A percentile compares a stretch with the other conserved stretches of the same genome.
Conservation (phyloP, 2,888 invertebrate genomes). For the Oscheius sp. region DNA sequence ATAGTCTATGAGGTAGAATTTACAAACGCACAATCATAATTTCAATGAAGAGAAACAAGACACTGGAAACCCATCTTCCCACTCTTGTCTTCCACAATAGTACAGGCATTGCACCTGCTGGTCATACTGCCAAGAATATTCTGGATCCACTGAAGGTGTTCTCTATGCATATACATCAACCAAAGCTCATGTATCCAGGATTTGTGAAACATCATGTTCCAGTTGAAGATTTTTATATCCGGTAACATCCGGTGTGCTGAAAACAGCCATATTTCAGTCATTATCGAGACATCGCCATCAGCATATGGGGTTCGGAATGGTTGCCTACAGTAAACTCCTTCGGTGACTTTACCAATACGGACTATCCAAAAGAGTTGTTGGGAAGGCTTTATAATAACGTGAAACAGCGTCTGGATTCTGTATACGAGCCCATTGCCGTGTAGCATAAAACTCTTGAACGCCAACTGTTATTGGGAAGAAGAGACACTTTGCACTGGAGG, state of each 20-base stretch:
- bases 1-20: background rate
- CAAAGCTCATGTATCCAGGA: constrained; percentile 16
- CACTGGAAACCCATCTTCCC: constrained; percentile 19
- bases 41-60: background rate
- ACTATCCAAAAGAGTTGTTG: constrained; percentile 18
- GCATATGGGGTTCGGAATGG: constrained; percentile 27
- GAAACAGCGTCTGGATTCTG: constrained; percentile 8
- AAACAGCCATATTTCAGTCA: constrained; percentile 14
- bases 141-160: constrained; percentile 24
- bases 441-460: too few relatives aligned
- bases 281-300: constrained; percentile 28
- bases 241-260: background rate
- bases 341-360: constrained; percentile 14
- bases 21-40: too few relatives aligned
- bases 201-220: background rate
- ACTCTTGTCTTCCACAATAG: constrained; percentile 33
- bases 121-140: constrained; percentile 31
- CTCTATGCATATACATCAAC: constrained; percentile 25
- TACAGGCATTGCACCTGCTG: constrained; percentile 1
- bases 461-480: too few relatives aligned
- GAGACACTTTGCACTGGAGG: too few relatives aligned
- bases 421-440: background rate
- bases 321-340: constrained; percentile 11
- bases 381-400: constrained; percentile 1
- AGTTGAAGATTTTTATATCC: constrained; percentile 12